phyloP scores from a whole-genome alignment of 2,888 invertebrate species.

The Himalopsyche kuldschensis region DNA sequence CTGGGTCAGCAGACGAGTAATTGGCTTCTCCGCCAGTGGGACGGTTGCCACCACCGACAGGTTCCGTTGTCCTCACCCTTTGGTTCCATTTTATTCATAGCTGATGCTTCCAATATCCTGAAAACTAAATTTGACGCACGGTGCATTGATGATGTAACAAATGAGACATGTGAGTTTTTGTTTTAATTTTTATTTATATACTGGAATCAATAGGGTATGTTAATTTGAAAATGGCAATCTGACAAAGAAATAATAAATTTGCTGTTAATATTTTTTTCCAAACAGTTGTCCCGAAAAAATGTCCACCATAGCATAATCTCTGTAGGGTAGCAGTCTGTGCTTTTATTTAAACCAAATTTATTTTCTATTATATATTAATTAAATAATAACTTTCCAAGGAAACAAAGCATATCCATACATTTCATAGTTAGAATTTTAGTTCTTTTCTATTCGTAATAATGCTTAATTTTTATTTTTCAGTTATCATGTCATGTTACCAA shows the following conservation, averaged over 20 bases:
- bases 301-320: no score
- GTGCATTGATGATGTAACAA: conserved; percentile 45
- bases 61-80: conserved; percentile 69
- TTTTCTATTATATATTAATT: no score
- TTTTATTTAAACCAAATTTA: no score
- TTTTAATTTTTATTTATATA: not conserved
- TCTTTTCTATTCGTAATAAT: not conserved
- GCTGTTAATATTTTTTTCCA: no score
- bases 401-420: no score
- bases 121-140: conserved; percentile 47
- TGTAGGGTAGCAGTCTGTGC: no score
- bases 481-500: conserved; percentile 71
- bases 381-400: no score
- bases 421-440: no score
- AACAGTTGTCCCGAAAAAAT: no score
- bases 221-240: no score
- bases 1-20: conserved; percentile 88
- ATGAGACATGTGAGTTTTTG: conserved; percentile 47
- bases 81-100: conserved; percentile 70
- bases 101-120: conserved; percentile 55
- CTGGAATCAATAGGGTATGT: no score
- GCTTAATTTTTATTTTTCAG: conserved; percentile 54
- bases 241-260: no score
- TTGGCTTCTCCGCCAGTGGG: conserved; percentile 76
- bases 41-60: conserved; percentile 50